Percentiles rank a stretch among this genome's conserved stretches.
phyloP scores from a whole-genome alignment of 1,140 invertebrate genomes.

The Drosophila azteca region DNA sequence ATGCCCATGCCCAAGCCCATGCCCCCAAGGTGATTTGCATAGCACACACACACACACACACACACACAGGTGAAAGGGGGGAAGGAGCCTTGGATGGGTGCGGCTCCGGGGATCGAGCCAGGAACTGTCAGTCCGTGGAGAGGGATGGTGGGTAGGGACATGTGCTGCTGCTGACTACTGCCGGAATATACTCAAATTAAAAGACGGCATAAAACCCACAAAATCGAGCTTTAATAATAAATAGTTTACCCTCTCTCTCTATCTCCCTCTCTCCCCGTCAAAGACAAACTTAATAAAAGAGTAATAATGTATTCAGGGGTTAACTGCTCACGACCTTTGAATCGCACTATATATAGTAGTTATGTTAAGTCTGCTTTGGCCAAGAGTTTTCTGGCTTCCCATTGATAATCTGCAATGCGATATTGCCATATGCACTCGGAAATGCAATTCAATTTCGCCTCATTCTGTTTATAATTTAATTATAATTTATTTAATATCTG shows the following conservation, averaged over 20 bases:
- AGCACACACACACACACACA: slow-evolving; percentile 18
- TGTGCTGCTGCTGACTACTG: not conserved
- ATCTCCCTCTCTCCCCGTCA: no score
- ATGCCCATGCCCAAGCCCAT: slow-evolving; percentile 17
- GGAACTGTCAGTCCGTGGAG: slow-evolving; percentile 7
- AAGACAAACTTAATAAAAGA: slow-evolving; percentile 31
- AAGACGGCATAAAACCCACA: slow-evolving; percentile 28
- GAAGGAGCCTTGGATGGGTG: no score
- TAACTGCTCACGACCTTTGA: slow-evolving; percentile 4
- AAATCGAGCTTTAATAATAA: slow-evolving; percentile 38
- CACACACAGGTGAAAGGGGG: slow-evolving; percentile 4
- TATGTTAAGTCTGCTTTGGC: not conserved
- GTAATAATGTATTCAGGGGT: slow-evolving; percentile 18
- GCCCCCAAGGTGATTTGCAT: slow-evolving; percentile 67
- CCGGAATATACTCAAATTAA: slow-evolving; percentile 20
- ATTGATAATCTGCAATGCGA: not conserved
- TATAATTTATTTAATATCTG: slow-evolving; percentile 7
- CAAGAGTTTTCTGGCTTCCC: no score
- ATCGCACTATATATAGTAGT: not conserved
- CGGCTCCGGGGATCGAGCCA: not conserved
- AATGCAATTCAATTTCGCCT: not conserved
- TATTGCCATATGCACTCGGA: not conserved
- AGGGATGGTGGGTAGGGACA: not conserved
- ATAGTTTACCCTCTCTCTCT: slow-evolving; percentile 16
- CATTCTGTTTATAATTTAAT: not conserved